phyloP scores from a whole-genome alignment of 1,140 invertebrate genomes.

The Aphidius gifuensis region DNA sequence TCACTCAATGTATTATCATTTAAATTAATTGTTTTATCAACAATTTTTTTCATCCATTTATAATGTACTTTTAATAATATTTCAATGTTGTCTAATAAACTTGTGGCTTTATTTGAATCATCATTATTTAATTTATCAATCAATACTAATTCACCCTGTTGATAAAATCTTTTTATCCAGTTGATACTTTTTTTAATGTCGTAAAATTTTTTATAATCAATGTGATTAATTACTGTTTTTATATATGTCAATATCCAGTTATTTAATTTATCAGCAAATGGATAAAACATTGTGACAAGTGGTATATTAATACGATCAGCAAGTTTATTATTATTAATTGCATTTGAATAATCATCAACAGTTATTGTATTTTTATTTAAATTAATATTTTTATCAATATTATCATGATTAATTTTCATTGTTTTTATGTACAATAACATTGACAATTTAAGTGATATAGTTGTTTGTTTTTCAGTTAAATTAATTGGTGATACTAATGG shows the following conservation, averaged over 20 bases:
- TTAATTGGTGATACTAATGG: not conserved
- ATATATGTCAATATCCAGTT: slow-evolving; percentile 6
- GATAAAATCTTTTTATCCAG: slow-evolving; percentile 53
- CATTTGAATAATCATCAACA: slow-evolving; percentile 1
- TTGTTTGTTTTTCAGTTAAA: not conserved
- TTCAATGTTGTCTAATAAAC: slow-evolving; percentile 29
- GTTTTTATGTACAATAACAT: slow-evolving; percentile 7
- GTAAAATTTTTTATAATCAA: slow-evolving; percentile 11
- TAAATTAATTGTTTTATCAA: slow-evolving; percentile 27
- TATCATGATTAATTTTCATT: not conserved
- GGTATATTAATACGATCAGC: not conserved
- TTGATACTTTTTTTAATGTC: slow-evolving; percentile 40
- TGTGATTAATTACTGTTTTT: not conserved
- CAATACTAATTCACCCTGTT: slow-evolving; percentile 33
- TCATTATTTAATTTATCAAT: slow-evolving; percentile 25
- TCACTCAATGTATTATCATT: slow-evolving; percentile 6
- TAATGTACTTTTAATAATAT: slow-evolving; percentile 46
- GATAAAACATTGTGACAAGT: not conserved
- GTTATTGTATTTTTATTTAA: not conserved
- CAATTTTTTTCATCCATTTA: slow-evolving; percentile 46
- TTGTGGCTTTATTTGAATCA: not conserved
- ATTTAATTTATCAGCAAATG: not conserved
- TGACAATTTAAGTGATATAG: not conserved
- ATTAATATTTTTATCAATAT: not conserved
- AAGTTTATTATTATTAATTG: not conserved